Base-by-base conservation (phyloP, 2,113 vertebrate genomes). In the Tetrao urogallus region DNA sequence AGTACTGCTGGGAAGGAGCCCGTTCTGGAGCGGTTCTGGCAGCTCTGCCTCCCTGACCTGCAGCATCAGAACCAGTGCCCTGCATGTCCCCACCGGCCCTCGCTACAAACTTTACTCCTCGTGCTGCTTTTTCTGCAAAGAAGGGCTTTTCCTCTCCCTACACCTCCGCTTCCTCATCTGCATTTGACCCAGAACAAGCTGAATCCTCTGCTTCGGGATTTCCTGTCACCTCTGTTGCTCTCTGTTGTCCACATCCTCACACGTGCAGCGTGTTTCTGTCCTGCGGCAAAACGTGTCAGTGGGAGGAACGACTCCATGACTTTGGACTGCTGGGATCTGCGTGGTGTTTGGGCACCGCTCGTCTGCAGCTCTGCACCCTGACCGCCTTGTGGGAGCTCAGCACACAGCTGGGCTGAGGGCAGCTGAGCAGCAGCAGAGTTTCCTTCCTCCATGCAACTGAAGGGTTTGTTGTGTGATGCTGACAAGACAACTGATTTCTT, bases 21-120 rank as follows among this genome's bases (percentile, higher is more conserved):
- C 0, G 30, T 69, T 73, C 30, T 34, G 50, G 32, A 63, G 1
- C 4, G 22, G 63, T 56, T 92, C 34, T 58, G 43, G 40, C 19
- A 1, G 8, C 75, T 60, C 57, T 56, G 40, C 61, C 22, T 4
- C 21, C 73, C 30, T 45, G 20, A 65, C 47, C 80, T 40, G 60
- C 8, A 1, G 36, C 79, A 16, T 48, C 30, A 2, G 9, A 27
- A 6, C 6, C 0, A 0, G 54, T 45, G 34, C 0, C 0, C 1
- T 74, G 38, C 0, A 4, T 12, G 19, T 73, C 21, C 30, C 50
- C 58, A 48, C 73, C 28, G 78, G 58, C 66, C n/a, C 42, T 67
- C 5, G 3, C 28, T 15, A 40, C 70, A 19, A 65, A 70, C 45
- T 17, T 47, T 54, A 76, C 36, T 71, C 47, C 57, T 3, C 6